Base-by-base conservation (phyloP, 2,797 vertebrate species). In the Hyperoplus lanceolatus region DNA sequence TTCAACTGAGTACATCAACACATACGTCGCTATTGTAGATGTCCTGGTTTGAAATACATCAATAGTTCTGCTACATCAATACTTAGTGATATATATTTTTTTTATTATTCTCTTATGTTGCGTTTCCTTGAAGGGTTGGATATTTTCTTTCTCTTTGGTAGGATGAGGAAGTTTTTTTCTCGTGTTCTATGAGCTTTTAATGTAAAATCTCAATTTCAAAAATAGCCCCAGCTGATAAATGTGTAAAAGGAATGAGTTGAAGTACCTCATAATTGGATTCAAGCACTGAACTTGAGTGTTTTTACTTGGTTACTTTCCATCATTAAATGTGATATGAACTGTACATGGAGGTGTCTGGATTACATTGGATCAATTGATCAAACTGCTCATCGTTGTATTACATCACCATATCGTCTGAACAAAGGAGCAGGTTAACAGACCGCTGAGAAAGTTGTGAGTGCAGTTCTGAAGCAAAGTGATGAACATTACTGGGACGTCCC, bases 401-500 rank as follows among this genome's bases (percentile, higher is more conserved):
- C 1, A 15, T 75, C 43, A 29, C 3, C n/a, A 5, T 14, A 53
- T 12, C 8, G 36, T 54, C 48, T 2, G 46, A 39, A 48, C 72
- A 73, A 16, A 11, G 8, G 1, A 55, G 50, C 58, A 56, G 9
- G 53, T 58, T 14, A 49, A 63, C 57, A 60, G 8, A 68, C 29
- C 49, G 48, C 57, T 77, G 73, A 69, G 80, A 80, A 75, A 82
- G 12, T 61, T 51, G 59, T 36, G 49, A 54, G 46, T 54, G 49
- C 18, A 45, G 62, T 50, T 74, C 61, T 79, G 55, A 74, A 67
- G 68, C 69, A 39, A 69, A 61, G 58, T 57, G 73, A 60, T 56
- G 54, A 79, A 87, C 69, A 80, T 81, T 69, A 78, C 56, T 49
- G 49, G 63, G 56, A 87, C 66, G 60, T 87, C 86, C 90, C 82